Evolutionary conservation across 2,888 invertebrate genomes (phyloP), one percentile per base, ranked within the genome.

Genomic region (Drosophila stalkeri): DNA sequence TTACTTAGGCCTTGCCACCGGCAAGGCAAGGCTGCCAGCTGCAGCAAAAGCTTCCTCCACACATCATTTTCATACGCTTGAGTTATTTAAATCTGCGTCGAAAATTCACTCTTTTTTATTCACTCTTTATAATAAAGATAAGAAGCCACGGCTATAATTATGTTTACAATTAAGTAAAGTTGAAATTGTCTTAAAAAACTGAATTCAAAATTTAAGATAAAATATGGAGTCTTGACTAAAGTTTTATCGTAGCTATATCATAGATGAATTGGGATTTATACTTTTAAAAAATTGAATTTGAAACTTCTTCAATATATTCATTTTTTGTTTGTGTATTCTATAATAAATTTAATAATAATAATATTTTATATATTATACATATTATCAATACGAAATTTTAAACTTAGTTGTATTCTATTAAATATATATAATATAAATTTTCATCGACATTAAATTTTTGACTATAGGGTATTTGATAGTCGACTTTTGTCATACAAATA

Each of bases 1-100:
- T 81, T 63, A 81, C 67, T 81, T 75, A 78, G 64, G 18, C 57
- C 52, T 46, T 51, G 31, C n/a, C 64, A 56, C 23, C 35, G 51
- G 20, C 68, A 67, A 64, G 51, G 20, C 68, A 67, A 64, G 64
- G 27, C 27, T 74, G 63, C 23, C 76, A 69, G 72, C 68, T 72
- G 72, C 62, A 72, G 33, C 49, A 9, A 65, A 72, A 68, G 64
- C 59, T 65, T 44, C 41, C 20, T 54, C 11, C 56, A 33, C 44
- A 47, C 56, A 64, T 46, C 20, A 44, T 51, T 43, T 52, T 33
- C 23, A 39, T 51, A 60, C 65, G 54, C 62, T 62, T 68, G 41
- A 71, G 54, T 72, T 69, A 69, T 67, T 43, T 43, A 56, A 56
- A 56, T 43, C 41, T 43, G 52, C 31, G 33, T 43, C 31, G n/a